Evolutionary conservation across 2,888 invertebrate genomes (phyloP).

Genomic region (Eupeodes luniger): DNA sequence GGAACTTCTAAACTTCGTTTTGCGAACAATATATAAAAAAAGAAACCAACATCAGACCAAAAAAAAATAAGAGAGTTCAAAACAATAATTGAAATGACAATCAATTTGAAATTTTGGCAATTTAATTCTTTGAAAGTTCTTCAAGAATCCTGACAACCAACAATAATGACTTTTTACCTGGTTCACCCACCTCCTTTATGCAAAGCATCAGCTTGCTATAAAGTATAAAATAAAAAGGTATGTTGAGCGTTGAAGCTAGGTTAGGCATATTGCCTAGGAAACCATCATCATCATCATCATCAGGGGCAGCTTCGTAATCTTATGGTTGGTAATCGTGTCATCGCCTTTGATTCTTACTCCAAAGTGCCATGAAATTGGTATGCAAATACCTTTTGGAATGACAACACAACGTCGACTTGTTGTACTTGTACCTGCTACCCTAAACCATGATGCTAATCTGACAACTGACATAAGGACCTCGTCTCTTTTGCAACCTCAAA

Average conservation of each 20-base stretch:
- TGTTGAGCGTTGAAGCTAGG: not conserved
- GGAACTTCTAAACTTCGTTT: not conserved
- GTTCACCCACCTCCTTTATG: too few relatives aligned
- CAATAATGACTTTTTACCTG: constrained; percentile 18
- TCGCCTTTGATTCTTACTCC: constrained; percentile 25
- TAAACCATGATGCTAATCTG: constrained; percentile 73
- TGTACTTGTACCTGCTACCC: not conserved
- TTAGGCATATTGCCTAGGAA: constrained; percentile 9
- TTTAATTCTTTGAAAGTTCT: constrained; percentile 69
- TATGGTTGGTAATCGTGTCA: constrained; percentile 38
- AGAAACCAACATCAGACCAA: constrained; percentile 16
- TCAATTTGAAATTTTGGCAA: constrained; percentile 72
- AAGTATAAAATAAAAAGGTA: not conserved
- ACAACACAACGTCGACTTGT: constrained; percentile 31
- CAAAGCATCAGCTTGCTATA: not conserved
- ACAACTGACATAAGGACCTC: constrained; percentile 67
- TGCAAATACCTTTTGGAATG: constrained; percentile 69
- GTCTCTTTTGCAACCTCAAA: not conserved
- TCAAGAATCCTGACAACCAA: constrained; percentile 46
- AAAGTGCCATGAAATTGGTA: constrained; percentile 66
- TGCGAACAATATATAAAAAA: not conserved
- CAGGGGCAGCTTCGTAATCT: constrained; percentile 31
- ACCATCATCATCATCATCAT: not conserved
- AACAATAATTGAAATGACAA: constrained; percentile 71
- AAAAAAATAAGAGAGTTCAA: not conserved